Conservation (phyloP, 2,797 vertebrate genomes). For the Lepilemur ruficaudatus region DNA sequence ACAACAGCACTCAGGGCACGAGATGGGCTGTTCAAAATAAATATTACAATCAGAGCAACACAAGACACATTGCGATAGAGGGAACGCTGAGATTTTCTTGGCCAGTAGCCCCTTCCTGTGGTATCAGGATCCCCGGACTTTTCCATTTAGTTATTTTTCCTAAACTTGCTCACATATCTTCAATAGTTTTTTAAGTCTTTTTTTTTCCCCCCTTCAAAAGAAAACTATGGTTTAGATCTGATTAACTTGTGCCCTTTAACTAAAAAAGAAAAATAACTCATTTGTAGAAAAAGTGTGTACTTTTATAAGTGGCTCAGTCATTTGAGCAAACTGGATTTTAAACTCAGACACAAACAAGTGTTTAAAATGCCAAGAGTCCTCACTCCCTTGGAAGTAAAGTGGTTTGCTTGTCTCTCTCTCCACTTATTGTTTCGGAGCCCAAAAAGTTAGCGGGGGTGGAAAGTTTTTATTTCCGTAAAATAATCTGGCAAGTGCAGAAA, state of each 20-base stretch:
- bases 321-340: conserved; percentile 34
- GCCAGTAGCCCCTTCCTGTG: conserved; percentile 74
- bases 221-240: conserved; percentile 65
- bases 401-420: conserved; percentile 9
- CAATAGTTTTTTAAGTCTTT: conserved; percentile 68
- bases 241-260: conserved; percentile 59
- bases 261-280: conserved; percentile 65
- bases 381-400: conserved; percentile 48
- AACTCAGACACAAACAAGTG: conserved; percentile 59
- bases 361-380: conserved; percentile 53
- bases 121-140: conserved; percentile 78
- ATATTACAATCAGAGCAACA: conserved; percentile 63
- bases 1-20: conserved; percentile 40
- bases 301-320: conserved; percentile 42
- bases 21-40: conserved; percentile 72
- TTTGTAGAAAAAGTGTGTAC: conserved; percentile 50
- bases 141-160: conserved; percentile 79
- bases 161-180: conserved; percentile 79
- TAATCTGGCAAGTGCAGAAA: not conserved
- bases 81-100: conserved; percentile 77
- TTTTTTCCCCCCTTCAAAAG: conserved; percentile 61
- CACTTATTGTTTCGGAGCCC: conserved; percentile 20
- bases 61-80: conserved; percentile 39
- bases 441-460: conserved; percentile 26
- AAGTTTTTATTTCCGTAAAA: conserved; percentile 59